phyloP scores from a whole-genome alignment of 2,113 vertebrate species.

The Albula glossodonta region DNA sequence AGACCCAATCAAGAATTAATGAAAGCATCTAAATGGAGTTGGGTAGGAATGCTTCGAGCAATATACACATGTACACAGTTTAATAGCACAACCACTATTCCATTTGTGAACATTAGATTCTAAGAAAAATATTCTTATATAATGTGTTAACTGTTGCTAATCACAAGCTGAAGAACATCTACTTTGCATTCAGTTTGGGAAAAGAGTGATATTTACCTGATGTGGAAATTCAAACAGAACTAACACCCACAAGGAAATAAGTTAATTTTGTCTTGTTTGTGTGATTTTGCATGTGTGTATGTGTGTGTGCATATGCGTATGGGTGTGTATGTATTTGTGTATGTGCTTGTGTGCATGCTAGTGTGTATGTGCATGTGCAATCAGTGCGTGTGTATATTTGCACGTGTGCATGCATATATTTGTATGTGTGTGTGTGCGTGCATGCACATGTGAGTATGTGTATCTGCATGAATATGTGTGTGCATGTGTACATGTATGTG shows the following conservation, averaged over 20 bases:
- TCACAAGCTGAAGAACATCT: neutral
- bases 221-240: constrained; percentile 23
- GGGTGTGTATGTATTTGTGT: constrained; percentile 52
- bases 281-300: constrained; percentile 26
- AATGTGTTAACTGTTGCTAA: neutral
- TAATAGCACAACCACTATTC: constrained; percentile 41
- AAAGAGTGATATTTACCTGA: neutral
- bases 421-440: constrained; percentile 49
- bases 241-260: neutral
- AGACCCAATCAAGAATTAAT: constrained; percentile 74
- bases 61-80: constrained; percentile 41
- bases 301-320: too few species aligned
- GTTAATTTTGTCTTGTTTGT: constrained; percentile 22
- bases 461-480: too few species aligned
- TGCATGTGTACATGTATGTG: too few species aligned
- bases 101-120: neutral
- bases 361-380: constrained; percentile 39
- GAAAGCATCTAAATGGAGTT: constrained; percentile 64
- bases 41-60: constrained; percentile 36
- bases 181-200: neutral
- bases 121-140: neutral
- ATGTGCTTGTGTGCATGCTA: constrained; percentile 39
- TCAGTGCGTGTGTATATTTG: too few species aligned
- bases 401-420: constrained; percentile 37
- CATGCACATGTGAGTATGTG: too few species aligned